These are phyloP conservation scores for Tapirus indicus DNA, from an alignment of 2,797 vertebrate species.

Conservation along the genomic window DNA sequence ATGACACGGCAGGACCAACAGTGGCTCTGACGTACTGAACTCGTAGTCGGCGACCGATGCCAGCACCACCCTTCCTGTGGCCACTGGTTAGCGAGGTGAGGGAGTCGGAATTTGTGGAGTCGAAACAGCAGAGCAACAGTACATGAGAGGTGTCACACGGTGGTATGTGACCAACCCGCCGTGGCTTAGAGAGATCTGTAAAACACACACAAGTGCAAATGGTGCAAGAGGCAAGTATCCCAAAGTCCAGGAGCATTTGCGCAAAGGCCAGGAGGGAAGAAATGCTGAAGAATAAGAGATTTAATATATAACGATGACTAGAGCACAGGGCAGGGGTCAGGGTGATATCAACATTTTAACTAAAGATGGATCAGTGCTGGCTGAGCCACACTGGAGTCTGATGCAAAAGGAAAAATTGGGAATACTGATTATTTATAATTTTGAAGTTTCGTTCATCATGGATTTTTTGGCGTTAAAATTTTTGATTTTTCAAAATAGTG, in stretches of 20 bases:
- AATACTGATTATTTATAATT: not conserved
- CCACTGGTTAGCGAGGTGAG: not conserved
- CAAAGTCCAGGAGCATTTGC: not conserved
- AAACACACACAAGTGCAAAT: not conserved
- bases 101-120: not conserved
- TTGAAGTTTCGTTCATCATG: not conserved
- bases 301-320: not conserved
- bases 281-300: not conserved
- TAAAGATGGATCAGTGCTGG: not conserved
- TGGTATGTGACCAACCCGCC: fast-evolving
- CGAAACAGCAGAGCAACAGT: not conserved
- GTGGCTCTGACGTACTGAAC: not conserved
- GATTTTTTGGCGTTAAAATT: not conserved
- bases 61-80: not conserved
- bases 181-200: not conserved
- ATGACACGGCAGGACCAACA: not conserved
- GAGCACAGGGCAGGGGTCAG: no score
- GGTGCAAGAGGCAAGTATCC: not conserved
- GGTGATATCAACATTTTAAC: not conserved
- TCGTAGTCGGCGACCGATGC: fast-evolving
- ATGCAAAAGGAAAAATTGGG: not conserved
- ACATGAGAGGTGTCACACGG: not conserved
- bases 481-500: not conserved
- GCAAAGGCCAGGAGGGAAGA: not conserved
- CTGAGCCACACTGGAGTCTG: not conserved